Evolutionary conservation across 2,113 vertebrate genomes (phyloP).

Genomic region (Morone saxatilis): DNA sequence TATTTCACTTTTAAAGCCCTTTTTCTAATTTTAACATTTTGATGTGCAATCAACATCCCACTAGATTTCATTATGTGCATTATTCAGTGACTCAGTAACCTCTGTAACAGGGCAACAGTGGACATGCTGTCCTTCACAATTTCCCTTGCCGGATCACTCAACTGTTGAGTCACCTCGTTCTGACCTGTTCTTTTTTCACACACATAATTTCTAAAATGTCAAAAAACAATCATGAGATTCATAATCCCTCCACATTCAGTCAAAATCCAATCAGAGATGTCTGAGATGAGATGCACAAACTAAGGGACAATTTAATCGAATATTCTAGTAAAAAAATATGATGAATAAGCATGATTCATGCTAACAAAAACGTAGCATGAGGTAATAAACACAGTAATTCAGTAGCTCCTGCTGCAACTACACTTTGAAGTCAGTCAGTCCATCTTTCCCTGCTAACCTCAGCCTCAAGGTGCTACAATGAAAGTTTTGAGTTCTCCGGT

Average conservation of each 20-base stretch:
- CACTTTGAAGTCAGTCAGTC: slow-evolving; percentile 30
- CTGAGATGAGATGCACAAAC: neutral
- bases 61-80: neutral
- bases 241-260: slow-evolving; percentile 17
- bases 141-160: neutral
- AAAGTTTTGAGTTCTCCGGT: slow-evolving; percentile 32
- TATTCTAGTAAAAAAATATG: neutral
- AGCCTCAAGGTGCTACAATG: slow-evolving; percentile 39
- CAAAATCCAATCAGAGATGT: slow-evolving; percentile 33
- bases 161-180: neutral
- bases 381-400: slow-evolving; percentile 12
- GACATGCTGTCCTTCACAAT: neutral
- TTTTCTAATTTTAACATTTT: neutral
- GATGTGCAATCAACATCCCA: neutral
- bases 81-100: neutral
- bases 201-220: slow-evolving; percentile 3
- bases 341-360: neutral
- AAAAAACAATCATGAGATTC: slow-evolving; percentile 21
- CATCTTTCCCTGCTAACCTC: slow-evolving; percentile 43
- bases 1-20: neutral
- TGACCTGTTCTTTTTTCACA: neutral
- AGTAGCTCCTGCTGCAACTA: slow-evolving; percentile 6
- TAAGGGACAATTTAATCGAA: neutral
- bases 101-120: neutral
- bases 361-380: neutral